Base-by-base conservation (phyloP, 2,113 vertebrate genomes). In the Callipepla californica region DNA sequence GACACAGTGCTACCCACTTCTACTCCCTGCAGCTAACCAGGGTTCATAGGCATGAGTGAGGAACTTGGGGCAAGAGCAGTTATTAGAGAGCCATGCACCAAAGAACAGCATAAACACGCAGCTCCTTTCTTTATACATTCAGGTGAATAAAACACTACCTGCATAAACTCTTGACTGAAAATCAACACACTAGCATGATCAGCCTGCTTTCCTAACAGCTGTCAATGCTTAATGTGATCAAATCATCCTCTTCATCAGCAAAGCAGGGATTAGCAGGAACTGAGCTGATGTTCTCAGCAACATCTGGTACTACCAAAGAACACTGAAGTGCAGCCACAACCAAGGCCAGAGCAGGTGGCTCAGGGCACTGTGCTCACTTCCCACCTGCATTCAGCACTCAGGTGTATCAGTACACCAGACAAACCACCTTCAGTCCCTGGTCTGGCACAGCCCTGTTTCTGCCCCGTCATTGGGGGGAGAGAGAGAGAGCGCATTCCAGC, bases 241-340 rank as follows among this genome's bases (percentile, higher is more conserved):
- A 67, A 85, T 14, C 40, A 13, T 57, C 36, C 34, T 76, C 78
- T 82, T 67, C 50, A 48, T 48, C 57, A 68, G 48, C 36, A 69
- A 82, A 62, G 26, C 61, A 36, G 47, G 20, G 53, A 34, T 48
- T 38, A 4, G 18, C 6, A 38, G 2, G n/a, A 92, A 80, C 30
- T 5, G 40, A 91, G 65, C 55, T 68, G 61, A 61, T 57, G 65
- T 30, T 57, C 62, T 86, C 92, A 90, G 85, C 72, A 72, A 26
- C 2, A 10, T 7, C 80, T 1, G 13, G 53, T 4, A 62, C 48
- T 11, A 77, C 45, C 74, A 81, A 10, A 44, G 47, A 74, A 2
- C 63, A 62, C 94, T 67, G 79, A 93, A 94, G 74, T 80, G 90
- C 82, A 94, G 93, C 74, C 85, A 45, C 51, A 83, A 88, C 28